phyloP scores from a whole-genome alignment of 2,797 vertebrate species.

The Hemitrygon akajei region DNA sequence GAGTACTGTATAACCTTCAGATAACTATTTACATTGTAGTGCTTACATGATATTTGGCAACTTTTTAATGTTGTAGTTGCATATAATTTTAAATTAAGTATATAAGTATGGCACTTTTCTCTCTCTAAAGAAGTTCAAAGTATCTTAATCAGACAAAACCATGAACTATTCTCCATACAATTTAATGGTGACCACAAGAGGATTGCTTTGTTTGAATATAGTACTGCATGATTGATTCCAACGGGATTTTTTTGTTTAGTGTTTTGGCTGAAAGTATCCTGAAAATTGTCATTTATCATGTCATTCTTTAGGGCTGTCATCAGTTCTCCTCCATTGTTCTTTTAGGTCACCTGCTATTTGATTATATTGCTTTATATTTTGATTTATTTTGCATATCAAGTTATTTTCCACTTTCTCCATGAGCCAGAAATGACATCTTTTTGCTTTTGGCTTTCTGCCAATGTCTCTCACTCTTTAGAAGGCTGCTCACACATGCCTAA shows the following conservation, averaged over 20 bases:
- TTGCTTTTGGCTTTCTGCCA: not conserved
- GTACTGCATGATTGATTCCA: not conserved
- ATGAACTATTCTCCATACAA: not conserved
- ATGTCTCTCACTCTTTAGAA: not conserved
- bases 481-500: not conserved
- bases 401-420: slow-evolving; percentile 20
- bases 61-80: too few species aligned
- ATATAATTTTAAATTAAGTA: too few species aligned
- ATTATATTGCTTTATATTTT: slow-evolving; percentile 22
- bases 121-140: not conserved
- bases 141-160: not conserved
- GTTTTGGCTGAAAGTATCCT: not conserved
- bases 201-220: not conserved
- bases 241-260: not conserved
- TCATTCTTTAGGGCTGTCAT: slow-evolving; percentile 20
- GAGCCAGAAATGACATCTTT: not conserved
- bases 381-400: not conserved
- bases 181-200: slow-evolving; percentile 24
- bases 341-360: not conserved
- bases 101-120: not conserved
- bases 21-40: not conserved
- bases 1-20: not conserved
- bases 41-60: not conserved
- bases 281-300: not conserved
- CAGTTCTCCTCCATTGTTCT: not conserved